These are phyloP conservation scores for Zygaena filipendulae DNA, from an alignment of 2,888 invertebrate genomes.

Conservation along the genomic window DNA sequence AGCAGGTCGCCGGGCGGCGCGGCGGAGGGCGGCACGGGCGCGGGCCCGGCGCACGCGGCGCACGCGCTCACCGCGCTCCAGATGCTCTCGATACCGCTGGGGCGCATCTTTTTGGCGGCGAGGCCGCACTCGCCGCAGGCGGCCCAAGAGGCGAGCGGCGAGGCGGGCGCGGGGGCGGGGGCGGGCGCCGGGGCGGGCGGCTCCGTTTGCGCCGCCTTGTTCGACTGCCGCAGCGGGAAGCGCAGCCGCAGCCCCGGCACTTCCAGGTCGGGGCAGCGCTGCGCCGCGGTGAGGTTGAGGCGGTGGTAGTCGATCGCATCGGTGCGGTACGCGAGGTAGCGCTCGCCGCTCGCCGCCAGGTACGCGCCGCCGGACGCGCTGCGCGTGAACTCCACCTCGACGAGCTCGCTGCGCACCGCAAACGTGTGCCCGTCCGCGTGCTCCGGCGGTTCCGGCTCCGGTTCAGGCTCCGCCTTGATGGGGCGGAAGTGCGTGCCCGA, in stretches of 20 bases:
- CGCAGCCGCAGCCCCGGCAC: conserved; percentile 70
- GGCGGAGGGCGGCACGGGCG: conserved; percentile 12
- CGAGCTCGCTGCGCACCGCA: conserved; percentile 72
- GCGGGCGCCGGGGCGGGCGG: conserved; percentile 18
- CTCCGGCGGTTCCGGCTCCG: conserved; percentile 30
- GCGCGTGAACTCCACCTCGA: conserved; percentile 72
- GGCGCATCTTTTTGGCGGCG: conserved; percentile 50
- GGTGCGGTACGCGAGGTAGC: conserved; percentile 64
- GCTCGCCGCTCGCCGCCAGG: conserved; percentile 59
- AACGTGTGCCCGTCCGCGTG: conserved; percentile 80
- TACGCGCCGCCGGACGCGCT: conserved; percentile 73
- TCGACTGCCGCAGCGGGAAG: conserved; percentile 66
- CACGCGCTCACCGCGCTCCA: conserved; percentile 39
- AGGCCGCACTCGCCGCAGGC: conserved; percentile 44
- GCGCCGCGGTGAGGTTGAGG: conserved; percentile 38
- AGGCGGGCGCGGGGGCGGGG: no score
- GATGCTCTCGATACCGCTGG: conserved; percentile 28
- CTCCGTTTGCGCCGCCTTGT: conserved; percentile 45
- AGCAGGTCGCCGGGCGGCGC: conserved; percentile 46
- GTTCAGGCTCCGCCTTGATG: conserved; percentile 69
- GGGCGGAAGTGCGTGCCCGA: conserved; percentile 87
- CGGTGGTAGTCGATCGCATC: conserved; percentile 49
- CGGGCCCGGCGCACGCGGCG: conserved; percentile 26
- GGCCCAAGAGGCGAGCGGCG: conserved; percentile 26
- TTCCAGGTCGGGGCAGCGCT: conserved; percentile 41